These are phyloP conservation scores for Maconellicoccus hirsutus DNA, from an alignment of 1,140 invertebrate species.

Conservation along the genomic window DNA sequence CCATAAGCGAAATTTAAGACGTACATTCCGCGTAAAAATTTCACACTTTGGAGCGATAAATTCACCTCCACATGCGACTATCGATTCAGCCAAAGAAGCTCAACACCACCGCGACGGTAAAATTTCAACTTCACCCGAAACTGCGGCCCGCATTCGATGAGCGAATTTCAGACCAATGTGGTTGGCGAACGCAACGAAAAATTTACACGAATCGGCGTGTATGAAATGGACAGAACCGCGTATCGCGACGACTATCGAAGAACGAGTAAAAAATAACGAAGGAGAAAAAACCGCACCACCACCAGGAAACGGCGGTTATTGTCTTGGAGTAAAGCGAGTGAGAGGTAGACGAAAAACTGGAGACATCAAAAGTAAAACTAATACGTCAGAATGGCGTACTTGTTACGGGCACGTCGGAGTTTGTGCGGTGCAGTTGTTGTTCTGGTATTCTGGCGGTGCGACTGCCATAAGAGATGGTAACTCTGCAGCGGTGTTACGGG, in stretches of 20 bases:
- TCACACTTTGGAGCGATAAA: too few species aligned
- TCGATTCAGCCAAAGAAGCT: too few species aligned
- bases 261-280: neutral
- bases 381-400: conserved; percentile 3
- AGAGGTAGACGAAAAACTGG: neutral
- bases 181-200: too few species aligned
- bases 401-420: neutral
- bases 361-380: conserved; percentile 9
- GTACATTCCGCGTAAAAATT: neutral
- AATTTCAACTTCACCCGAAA: neutral
- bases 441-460: neutral
- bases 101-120: neutral
- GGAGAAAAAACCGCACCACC: neutral
- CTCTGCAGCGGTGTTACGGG: too few species aligned
- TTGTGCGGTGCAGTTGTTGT: neutral
- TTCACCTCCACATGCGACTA: too few species aligned
- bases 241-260: neutral
- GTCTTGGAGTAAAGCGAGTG: conserved; percentile 7
- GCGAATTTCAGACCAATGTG: neutral
- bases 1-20: neutral
- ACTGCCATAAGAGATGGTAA: neutral
- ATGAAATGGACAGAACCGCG: neutral
- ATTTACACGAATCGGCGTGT: too few species aligned
- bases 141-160: neutral
- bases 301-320: conserved; percentile 7